A percentile compares a stretch with the other conserved stretches of the same genome.
These are phyloP conservation scores for Drosophila ficusphila DNA, from an alignment of 1,140 invertebrate genomes.

Conservation along the genomic window DNA sequence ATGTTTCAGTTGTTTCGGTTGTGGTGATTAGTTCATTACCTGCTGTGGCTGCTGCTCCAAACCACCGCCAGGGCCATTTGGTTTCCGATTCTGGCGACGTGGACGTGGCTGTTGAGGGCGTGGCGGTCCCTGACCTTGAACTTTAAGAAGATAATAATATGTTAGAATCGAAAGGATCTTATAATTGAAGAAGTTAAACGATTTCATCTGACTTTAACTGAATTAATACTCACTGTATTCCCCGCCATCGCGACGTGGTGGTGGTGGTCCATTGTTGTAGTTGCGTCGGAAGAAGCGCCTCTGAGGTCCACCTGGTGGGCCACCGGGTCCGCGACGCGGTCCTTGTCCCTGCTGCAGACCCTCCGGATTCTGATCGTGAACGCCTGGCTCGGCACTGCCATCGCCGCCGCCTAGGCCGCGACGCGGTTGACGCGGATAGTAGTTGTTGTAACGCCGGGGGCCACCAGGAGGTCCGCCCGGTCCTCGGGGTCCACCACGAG, in stretches of 20 bases:
- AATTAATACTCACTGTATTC: constrained; percentile 84
- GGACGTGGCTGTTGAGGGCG: constrained; percentile 70
- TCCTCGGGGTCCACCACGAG: constrained; percentile 78
- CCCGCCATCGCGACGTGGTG: constrained; percentile 86
- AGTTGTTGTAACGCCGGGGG: constrained; percentile 75
- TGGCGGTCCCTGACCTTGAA: constrained; percentile 70
- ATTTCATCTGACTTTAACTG: too few relatives aligned
- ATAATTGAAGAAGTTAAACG: too few relatives aligned
- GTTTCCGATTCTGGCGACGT: constrained; percentile 77
- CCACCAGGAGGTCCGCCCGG: constrained; percentile 81
- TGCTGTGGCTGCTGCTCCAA: constrained; percentile 79
- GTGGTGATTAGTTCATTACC: constrained; percentile 79
- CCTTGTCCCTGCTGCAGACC: constrained; percentile 82
- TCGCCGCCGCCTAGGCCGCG: constrained; percentile 84
- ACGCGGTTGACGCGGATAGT: constrained; percentile 74
- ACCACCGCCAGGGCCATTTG: constrained; percentile 75
- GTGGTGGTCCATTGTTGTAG: constrained; percentile 85
- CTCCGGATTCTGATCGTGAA: constrained; percentile 79
- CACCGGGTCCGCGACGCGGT: constrained; percentile 84
- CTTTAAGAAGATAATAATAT: constrained; percentile 5
- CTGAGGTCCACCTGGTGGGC: constrained; percentile 85
- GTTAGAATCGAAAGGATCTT: too few relatives aligned
- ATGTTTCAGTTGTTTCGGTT: constrained; percentile 36
- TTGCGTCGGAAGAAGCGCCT: constrained; percentile 88
- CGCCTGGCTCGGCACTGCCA: constrained; percentile 79